Conservation (phyloP, 2,113 vertebrate species). For the Aldabrachelys gigantea region DNA sequence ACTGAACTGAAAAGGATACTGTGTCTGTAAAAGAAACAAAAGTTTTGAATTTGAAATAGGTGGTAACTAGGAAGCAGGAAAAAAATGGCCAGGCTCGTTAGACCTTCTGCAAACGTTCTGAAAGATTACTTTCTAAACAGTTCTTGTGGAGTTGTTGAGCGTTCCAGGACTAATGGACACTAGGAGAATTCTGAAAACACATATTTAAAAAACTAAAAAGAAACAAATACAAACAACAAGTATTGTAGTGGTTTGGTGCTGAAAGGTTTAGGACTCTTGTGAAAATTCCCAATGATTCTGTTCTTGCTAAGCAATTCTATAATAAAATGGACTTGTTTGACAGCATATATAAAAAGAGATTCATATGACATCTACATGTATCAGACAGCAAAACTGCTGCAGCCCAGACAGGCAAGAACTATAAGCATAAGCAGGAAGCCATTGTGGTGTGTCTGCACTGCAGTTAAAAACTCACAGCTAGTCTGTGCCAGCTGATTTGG, state of each 20-base stretch:
- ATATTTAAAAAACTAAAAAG: background rate
- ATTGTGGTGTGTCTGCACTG: background rate
- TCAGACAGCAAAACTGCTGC: background rate
- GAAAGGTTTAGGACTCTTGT: background rate
- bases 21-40: background rate
- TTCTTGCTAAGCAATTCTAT: background rate
- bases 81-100: background rate
- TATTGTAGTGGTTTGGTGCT: background rate
- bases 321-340: background rate
- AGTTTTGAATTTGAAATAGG: background rate
- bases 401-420: accelerated
- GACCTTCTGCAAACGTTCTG: background rate
- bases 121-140: background rate
- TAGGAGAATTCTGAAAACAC: background rate
- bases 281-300: background rate
- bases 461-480: background rate
- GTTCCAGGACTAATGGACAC: background rate
- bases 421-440: background rate
- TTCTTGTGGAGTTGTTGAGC: background rate
- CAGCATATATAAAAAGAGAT: background rate
- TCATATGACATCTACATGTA: background rate
- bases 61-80: background rate
- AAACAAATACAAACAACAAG: background rate
- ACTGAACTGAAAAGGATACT: constrained; percentile 2
- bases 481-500: background rate